These are phyloP conservation scores for Spheniscus mendiculus DNA, from an alignment of 2,113 vertebrate species.

Conservation along the genomic window DNA sequence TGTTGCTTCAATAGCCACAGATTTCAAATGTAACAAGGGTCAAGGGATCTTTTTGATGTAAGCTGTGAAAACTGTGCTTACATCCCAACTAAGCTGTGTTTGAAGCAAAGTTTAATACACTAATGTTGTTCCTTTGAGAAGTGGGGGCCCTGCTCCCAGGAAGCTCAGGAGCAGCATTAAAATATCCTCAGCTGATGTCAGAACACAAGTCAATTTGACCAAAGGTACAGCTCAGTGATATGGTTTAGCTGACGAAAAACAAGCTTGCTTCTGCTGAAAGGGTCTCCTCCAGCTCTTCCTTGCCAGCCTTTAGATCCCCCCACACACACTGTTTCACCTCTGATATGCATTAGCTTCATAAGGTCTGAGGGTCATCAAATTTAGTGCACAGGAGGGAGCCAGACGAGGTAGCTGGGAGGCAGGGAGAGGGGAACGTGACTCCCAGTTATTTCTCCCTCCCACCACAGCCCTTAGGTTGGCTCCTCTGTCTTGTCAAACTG, in stretches of 20 bases:
- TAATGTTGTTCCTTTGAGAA: background rate
- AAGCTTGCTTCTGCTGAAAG: background rate
- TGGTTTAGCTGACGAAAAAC: background rate
- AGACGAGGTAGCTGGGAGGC: background rate
- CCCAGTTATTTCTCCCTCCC: background rate
- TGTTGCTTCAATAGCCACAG: background rate
- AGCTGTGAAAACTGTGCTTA: background rate
- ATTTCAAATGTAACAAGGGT: background rate
- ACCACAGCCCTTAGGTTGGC: background rate
- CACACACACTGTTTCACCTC: fast-evolving
- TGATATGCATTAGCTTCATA: background rate
- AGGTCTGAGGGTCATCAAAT: background rate
- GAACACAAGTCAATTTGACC: background rate
- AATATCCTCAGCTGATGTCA: background rate
- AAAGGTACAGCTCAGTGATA: background rate
- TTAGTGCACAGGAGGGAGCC: background rate
- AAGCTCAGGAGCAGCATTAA: background rate
- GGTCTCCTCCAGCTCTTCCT: background rate
- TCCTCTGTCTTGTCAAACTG: background rate
- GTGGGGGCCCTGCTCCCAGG: background rate
- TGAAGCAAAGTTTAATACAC: background rate
- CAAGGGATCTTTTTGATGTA: background rate
- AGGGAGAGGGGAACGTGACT: background rate
- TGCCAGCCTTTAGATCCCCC: background rate
- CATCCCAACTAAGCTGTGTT: background rate